phyloP scores from a whole-genome alignment of 2,113 vertebrate genomes.

The Protobothrops flavoviridis region DNA sequence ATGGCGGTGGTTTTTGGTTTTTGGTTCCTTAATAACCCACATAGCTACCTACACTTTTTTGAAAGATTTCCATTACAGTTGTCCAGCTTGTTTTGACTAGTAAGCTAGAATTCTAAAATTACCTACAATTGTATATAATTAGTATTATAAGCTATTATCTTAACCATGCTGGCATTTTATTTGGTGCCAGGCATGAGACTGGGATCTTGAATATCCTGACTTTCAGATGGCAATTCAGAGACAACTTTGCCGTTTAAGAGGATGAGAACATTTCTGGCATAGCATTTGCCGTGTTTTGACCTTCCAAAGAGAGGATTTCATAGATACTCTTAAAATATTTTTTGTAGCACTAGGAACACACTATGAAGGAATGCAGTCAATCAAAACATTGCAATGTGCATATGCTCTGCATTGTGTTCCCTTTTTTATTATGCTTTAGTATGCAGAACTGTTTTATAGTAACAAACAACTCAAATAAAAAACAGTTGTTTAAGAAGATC shows the following conservation, averaged over 20 bases:
- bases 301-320: neutral
- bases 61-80: neutral
- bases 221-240: neutral
- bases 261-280: neutral
- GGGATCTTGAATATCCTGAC: neutral
- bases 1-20: neutral
- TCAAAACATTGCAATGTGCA: neutral
- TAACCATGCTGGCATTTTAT: neutral
- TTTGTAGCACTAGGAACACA: neutral
- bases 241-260: neutral
- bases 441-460: neutral
- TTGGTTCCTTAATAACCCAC: neutral
- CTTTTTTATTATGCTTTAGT: neutral
- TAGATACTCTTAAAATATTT: neutral
- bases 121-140: neutral
- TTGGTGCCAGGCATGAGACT: neutral
- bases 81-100: neutral
- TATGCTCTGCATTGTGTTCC: neutral
- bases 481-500: conserved; percentile 26
- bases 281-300: neutral
- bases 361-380: neutral
- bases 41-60: neutral
- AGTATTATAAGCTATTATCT: neutral
- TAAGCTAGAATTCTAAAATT: neutral
- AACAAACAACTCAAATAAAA: conserved; percentile 15